Evolutionary conservation across 2,797 vertebrate species (phyloP).

Genomic region (Melanotaenia trifasciata): DNA sequence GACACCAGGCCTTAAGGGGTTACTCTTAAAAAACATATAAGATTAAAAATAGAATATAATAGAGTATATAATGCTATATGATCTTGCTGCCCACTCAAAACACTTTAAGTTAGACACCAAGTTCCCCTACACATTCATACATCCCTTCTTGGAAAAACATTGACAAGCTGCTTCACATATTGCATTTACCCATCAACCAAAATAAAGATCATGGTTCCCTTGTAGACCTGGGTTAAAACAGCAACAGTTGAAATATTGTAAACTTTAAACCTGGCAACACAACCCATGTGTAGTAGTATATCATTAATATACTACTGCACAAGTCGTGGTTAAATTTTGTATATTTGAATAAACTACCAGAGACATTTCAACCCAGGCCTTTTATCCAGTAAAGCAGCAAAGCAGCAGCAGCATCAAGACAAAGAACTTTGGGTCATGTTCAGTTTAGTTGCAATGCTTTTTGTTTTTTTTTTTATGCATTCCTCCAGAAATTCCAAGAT

Average conservation of each 20-base stretch:
- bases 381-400: constrained; percentile 50
- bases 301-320: not conserved
- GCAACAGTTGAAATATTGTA: constrained; percentile 1
- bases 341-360: too few species aligned
- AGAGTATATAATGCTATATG: not conserved
- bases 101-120: not conserved
- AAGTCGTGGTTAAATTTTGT: constrained; percentile 5
- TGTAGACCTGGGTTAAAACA: constrained; percentile 24
- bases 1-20: too few species aligned
- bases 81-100: not conserved
- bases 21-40: not conserved
- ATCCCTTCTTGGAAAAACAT: not conserved
- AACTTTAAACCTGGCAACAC: not conserved
- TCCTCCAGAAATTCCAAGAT: constrained; percentile 34
- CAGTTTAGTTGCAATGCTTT: constrained; percentile 60
- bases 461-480: not conserved
- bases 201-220: constrained; percentile 16
- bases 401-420: constrained; percentile 50
- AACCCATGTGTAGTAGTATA: not conserved
- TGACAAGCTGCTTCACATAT: not conserved
- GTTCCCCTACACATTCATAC: not conserved
- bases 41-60: not conserved
- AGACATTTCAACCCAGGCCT: constrained; percentile 29
- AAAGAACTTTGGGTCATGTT: constrained; percentile 66
- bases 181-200: constrained; percentile 10